Conservation (phyloP, 2,113 vertebrate genomes). For the Thunnus thynnus region DNA sequence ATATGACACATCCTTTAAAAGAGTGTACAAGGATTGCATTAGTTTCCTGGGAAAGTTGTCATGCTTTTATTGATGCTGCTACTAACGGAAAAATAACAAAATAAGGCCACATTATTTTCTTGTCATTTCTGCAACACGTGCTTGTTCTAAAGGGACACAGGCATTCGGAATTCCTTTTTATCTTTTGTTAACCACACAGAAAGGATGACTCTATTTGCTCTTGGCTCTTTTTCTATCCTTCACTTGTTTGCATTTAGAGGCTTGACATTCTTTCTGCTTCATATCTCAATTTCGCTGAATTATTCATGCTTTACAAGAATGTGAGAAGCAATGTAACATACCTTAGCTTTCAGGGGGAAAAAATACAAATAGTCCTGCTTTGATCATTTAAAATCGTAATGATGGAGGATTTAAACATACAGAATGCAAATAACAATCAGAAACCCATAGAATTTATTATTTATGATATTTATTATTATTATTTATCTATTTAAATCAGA, state of each 20-base stretch:
- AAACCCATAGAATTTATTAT: background rate
- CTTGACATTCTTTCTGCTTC: slow-evolving; percentile 72
- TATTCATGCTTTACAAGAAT: slow-evolving; percentile 71
- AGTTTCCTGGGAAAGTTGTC: slow-evolving; percentile 15
- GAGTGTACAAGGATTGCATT: background rate
- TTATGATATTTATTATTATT: background rate
- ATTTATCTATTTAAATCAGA: slow-evolving; percentile 33
- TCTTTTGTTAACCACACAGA: slow-evolving; percentile 24
- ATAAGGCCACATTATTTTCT: slow-evolving; percentile 64
- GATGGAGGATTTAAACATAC: slow-evolving; percentile 28
- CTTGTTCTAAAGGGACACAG: slow-evolving; percentile 24
- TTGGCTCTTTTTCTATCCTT: slow-evolving; percentile 32
- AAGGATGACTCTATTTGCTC: slow-evolving; percentile 27
- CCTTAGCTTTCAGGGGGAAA: slow-evolving; percentile 5
- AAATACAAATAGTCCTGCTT: slow-evolving; percentile 16
- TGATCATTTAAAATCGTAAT: slow-evolving; percentile 32
- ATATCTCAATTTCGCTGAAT: slow-evolving; percentile 67
- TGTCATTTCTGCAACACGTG: slow-evolving; percentile 41
- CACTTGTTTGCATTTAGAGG: slow-evolving; percentile 56
- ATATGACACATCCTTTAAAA: slow-evolving; percentile 15
- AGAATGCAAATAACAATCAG: slow-evolving; percentile 42
- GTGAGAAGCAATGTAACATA: slow-evolving; percentile 44
- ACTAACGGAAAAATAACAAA: slow-evolving; percentile 33
- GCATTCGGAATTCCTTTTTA: slow-evolving; percentile 33
- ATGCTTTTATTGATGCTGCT: slow-evolving; percentile 48